phyloP scores from a whole-genome alignment of 2,888 invertebrate species.

The Pristionchus fissidentatus region DNA sequence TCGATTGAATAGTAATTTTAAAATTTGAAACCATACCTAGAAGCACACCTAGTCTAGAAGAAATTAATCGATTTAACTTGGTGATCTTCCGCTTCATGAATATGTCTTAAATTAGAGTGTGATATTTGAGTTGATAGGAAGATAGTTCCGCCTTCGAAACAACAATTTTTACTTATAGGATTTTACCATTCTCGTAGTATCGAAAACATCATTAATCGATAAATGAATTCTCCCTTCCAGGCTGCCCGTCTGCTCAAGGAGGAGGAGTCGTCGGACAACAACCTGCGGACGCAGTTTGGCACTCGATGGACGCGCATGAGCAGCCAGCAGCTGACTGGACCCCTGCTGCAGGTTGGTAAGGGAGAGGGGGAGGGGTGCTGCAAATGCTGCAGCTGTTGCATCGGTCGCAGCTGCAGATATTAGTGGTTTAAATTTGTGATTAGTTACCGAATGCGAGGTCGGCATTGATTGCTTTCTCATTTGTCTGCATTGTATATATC shows the following conservation, averaged over 20 bases:
- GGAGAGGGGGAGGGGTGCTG: not conserved
- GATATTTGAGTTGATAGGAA: too few species aligned
- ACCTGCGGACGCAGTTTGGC: conserved; percentile 90
- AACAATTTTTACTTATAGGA: not conserved
- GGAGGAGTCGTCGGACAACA: conserved; percentile 90
- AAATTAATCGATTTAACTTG: not conserved
- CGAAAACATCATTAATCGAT: too few species aligned
- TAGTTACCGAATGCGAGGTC: not conserved
- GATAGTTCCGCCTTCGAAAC: too few species aligned
- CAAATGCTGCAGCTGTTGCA: too few species aligned
- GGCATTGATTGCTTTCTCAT: not conserved
- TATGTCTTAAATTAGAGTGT: not conserved
- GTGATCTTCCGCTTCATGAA: not conserved
- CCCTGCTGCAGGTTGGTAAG: conserved; percentile 81
- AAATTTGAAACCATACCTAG: too few species aligned
- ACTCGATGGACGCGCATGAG: conserved; percentile 92
- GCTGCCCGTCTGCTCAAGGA: conserved; percentile 84
- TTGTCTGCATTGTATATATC: too few species aligned
- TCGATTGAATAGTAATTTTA: too few species aligned
- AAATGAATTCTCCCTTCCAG: conserved; percentile 65
- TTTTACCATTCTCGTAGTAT: not conserved
- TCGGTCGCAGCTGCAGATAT: not conserved
- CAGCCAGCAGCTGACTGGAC: conserved; percentile 89
- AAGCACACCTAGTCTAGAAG: too few species aligned
- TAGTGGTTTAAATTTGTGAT: not conserved